Evolutionary conservation across 1,140 invertebrate species (phyloP), one percentile per base, ranked within the genome.

Genomic region (Nautilus pompilius): DNA sequence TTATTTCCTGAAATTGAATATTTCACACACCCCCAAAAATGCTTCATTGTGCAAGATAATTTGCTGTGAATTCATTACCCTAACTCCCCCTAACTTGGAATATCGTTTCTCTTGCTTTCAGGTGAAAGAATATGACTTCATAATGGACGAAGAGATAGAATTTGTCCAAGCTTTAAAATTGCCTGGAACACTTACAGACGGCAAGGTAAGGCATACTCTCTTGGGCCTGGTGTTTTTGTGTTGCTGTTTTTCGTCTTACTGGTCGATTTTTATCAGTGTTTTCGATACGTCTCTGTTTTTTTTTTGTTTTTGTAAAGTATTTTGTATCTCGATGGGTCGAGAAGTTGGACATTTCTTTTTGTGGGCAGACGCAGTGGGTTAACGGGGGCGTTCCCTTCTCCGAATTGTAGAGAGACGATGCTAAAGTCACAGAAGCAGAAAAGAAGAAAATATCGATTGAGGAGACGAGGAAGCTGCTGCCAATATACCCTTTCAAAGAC

Each of bases 131-230:
- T 98, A 99, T 85, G 95, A 98, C 70, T 85, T 96, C 33, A 82
- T 99, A 8, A 81, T 99, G 60, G 96, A 98, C 78, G 95, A 86
- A 82, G 92, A 96, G 82, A 96, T 99, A 75, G 95, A 98, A 74
- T 99, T 99, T 84, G 91, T 99, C 55, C 93, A 98, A 86, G 90
- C 93, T 0, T 80, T 98, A 0, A 90, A 90, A 76, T 87, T 98
- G 79, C 90, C 94, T 53, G 96, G 95, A n/a, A 88, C 87, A 13
- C 54, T 65, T 24, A 76, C 33, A 84, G 88, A 70, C 78, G 17
- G 29, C 26, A 89, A 78, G 69, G 72, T 74, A 71, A 65, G 58
- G n/a, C n/a, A n/a, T n/a, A n/a, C n/a, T n/a, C n/a, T n/a, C n/a
- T n/a, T n/a, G n/a, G n/a, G n/a, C n/a, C n/a, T n/a, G n/a, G n/a